These are phyloP conservation scores for Maniola hyperantus DNA, from an alignment of 2,888 invertebrate genomes.

Conservation along the genomic window DNA sequence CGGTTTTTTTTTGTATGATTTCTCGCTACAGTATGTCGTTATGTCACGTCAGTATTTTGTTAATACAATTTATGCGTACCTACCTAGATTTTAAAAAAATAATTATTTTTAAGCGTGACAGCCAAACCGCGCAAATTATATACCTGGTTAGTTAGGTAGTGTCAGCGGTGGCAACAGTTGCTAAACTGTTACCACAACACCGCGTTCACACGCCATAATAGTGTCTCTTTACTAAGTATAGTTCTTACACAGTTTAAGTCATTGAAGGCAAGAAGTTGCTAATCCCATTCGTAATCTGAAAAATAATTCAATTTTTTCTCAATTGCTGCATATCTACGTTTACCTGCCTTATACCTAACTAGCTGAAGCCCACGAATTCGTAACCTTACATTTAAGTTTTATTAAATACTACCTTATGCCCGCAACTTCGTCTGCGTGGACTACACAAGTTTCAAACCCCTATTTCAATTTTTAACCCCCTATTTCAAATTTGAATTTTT, in stretches of 20 bases:
- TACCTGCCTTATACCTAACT: no score
- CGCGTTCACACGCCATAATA: conserved; percentile 34
- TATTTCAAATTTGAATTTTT: no score
- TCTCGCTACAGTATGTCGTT: neutral
- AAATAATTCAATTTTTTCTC: conserved; percentile 3
- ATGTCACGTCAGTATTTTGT: no score
- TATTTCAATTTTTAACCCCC: no score
- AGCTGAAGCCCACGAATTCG: no score
- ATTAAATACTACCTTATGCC: no score
- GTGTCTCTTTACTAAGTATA: conserved; percentile 29
- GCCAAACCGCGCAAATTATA: conserved; percentile 28
- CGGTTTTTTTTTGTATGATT: no score
- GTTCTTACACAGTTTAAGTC: conserved; percentile 29
- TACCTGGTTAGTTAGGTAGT: conserved; percentile 13
- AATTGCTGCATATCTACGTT: conserved; percentile 2
- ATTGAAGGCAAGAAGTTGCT: conserved; percentile 13
- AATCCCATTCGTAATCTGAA: conserved; percentile 5
- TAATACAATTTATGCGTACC: neutral
- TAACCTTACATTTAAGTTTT: no score
- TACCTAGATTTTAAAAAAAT: neutral
- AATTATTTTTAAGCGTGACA: conserved; percentile 3
- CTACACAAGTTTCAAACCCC: no score
- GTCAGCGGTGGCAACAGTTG: conserved; percentile 29
- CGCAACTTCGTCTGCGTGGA: no score
- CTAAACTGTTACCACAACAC: conserved; percentile 35